A percentile compares a stretch with the other conserved stretches of the same genome.
These are phyloP conservation scores for Zalophus californianus DNA, from an alignment of 2,797 vertebrate genomes.

Conservation along the genomic window DNA sequence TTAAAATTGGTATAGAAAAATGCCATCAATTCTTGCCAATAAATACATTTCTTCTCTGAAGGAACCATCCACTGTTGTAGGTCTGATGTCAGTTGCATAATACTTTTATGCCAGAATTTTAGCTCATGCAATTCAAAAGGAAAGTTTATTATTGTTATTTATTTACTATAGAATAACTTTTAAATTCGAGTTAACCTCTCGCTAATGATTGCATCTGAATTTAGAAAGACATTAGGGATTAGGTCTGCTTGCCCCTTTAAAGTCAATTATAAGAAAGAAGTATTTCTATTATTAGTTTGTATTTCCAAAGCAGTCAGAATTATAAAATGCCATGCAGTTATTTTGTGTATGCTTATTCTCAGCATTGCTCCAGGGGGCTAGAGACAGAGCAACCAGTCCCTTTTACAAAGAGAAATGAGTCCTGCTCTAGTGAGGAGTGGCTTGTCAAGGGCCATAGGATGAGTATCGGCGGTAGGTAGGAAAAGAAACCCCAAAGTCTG, in stretches of 20 bases:
- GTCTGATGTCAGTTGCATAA: not conserved
- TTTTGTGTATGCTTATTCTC: not conserved
- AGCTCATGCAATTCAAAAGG: not conserved
- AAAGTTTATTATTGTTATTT: slow-evolving; percentile 8
- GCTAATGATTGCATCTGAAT: slow-evolving; percentile 19
- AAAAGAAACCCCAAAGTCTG: not conserved
- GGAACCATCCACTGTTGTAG: not conserved
- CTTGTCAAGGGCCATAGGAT: not conserved
- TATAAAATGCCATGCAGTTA: not conserved
- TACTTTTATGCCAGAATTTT: slow-evolving; percentile 36
- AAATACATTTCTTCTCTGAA: not conserved
- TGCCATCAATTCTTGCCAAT: slow-evolving; percentile 1
- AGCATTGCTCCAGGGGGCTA: not conserved
- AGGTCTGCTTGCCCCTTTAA: not conserved
- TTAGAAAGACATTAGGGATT: slow-evolving; percentile 36
- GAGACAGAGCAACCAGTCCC: not conserved
- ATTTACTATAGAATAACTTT: not conserved
- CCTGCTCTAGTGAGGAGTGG: not conserved
- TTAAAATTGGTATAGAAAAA: not conserved
- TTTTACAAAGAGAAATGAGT: not conserved
- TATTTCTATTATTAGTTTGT: not conserved
- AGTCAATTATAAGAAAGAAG: not conserved
- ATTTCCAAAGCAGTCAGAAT: not conserved
- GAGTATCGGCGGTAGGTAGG: not conserved
- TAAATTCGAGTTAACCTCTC: not conserved